A percentile compares a stretch with the other conserved stretches of the same genome.
phyloP scores from a whole-genome alignment of 1,140 invertebrate species.

The Diprion similis region DNA sequence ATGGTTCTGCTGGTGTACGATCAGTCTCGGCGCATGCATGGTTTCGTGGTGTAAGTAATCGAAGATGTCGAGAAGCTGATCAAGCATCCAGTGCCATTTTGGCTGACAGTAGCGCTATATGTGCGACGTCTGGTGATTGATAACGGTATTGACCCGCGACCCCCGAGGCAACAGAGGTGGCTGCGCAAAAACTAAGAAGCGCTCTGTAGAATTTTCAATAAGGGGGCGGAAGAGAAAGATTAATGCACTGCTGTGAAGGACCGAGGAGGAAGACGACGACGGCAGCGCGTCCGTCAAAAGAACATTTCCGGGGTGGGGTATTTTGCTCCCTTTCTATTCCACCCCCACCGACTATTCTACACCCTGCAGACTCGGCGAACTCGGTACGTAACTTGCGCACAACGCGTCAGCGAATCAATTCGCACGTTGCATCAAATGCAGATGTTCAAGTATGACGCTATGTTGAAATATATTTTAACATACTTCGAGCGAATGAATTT shows the following conservation, averaged over 20 bases:
- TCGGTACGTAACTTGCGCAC: too few species aligned
- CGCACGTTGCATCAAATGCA: too few species aligned
- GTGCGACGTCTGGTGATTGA: constrained; percentile 27
- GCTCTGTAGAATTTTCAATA: constrained; percentile 53
- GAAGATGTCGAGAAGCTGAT: not conserved
- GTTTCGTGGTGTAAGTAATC: not conserved
- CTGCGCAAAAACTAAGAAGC: constrained; percentile 46
- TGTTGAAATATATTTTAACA: too few species aligned
- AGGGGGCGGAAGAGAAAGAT: constrained; percentile 48
- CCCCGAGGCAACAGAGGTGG: constrained; percentile 2
- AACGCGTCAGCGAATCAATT: too few species aligned
- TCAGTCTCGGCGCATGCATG: too few species aligned
- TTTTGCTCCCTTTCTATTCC: constrained; percentile 2
- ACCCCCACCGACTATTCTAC: not conserved
- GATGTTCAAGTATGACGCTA: too few species aligned
- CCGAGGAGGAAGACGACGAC: constrained; percentile 50
- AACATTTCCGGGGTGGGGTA: constrained; percentile 44
- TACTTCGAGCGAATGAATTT: too few species aligned
- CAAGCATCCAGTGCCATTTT: constrained; percentile 3
- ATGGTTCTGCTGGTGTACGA: too few species aligned
- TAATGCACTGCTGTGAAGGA: constrained; percentile 49
- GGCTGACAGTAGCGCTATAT: constrained; percentile 1
- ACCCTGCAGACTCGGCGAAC: too few species aligned
- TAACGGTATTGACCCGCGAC: constrained; percentile 12
- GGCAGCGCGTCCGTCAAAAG: constrained; percentile 46